Evolutionary conservation across 1,140 invertebrate species (phyloP).

Genomic region (Tetramorium parvispinum): DNA sequence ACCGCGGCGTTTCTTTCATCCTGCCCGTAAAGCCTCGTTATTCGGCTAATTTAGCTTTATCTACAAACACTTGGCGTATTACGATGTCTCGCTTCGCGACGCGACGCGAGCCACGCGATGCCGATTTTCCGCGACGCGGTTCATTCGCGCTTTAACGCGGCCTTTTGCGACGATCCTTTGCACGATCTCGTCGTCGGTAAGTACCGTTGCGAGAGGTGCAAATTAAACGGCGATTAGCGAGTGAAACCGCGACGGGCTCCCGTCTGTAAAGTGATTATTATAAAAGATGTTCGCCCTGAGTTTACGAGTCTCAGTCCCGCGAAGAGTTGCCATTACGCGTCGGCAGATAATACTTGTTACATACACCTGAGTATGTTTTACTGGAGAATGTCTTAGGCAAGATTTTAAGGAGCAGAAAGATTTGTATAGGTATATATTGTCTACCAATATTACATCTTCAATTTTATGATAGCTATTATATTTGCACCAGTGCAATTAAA

Average conservation of each 20-base stretch:
- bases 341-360: slow-evolving; percentile 50
- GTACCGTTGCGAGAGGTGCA: slow-evolving; percentile 40
- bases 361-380: neutral
- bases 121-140: neutral
- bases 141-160: neutral
- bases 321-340: slow-evolving; percentile 47
- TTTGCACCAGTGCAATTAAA: neutral
- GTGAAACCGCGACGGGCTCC: slow-evolving; percentile 1
- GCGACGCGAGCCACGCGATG: neutral
- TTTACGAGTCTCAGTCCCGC: slow-evolving; percentile 67
- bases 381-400: neutral
- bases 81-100: neutral
- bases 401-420: neutral
- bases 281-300: slow-evolving; percentile 70
- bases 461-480: neutral
- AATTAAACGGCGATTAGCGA: slow-evolving; percentile 65
- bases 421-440: neutral
- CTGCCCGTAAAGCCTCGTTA: neutral
- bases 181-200: neutral
- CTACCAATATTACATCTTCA: neutral
- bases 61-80: neutral
- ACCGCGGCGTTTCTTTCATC: neutral
- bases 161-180: neutral
- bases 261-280: slow-evolving; percentile 66
- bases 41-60: neutral